Evolutionary conservation across 2,797 vertebrate genomes (phyloP).

Genomic region (Enoplosus armatus): DNA sequence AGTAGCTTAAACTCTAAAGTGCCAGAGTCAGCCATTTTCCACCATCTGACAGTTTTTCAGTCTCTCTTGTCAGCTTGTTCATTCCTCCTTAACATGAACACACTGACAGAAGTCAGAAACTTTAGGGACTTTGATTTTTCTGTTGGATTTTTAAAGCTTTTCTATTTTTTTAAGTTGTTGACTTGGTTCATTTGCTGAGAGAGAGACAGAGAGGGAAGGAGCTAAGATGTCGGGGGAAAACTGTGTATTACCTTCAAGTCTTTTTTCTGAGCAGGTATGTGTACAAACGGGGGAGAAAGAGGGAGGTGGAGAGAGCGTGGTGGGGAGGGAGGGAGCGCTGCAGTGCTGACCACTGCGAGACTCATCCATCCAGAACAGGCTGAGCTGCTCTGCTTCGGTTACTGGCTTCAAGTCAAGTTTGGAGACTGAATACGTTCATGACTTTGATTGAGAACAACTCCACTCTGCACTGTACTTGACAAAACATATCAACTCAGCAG

Average conservation of each 20-base stretch:
- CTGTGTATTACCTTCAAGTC: not conserved
- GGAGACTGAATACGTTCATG: conserved; percentile 20
- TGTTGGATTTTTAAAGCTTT: conserved; percentile 6
- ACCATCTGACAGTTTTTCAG: conserved; percentile 43
- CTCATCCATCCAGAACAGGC: conserved; percentile 74
- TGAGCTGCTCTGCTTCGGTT: conserved; percentile 62
- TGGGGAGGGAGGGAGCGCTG: conserved; percentile 47
- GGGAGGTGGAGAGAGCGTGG: conserved; percentile 20
- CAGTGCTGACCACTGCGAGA: conserved; percentile 74
- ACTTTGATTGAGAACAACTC: conserved; percentile 54
- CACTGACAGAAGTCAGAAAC: conserved; percentile 32
- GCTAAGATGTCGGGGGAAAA: not conserved
- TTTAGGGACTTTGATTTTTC: conserved; percentile 24
- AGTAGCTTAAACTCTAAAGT: conserved; percentile 31
- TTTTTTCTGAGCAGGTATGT: conserved; percentile 29
- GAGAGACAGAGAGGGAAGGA: not conserved
- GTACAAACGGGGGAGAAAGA: not conserved
- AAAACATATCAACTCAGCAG: conserved; percentile 37
- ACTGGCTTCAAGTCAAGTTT: conserved; percentile 62
- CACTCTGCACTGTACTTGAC: conserved; percentile 11
- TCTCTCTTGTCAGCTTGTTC: conserved; percentile 32
- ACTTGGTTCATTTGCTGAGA: conserved; percentile 15
- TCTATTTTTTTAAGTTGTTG: conserved; percentile 14
- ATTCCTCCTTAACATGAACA: conserved; percentile 37
- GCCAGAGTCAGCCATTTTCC: conserved; percentile 47